Conservation (phyloP, 2,797 vertebrate genomes). For the Enteromius radiatus region DNA sequence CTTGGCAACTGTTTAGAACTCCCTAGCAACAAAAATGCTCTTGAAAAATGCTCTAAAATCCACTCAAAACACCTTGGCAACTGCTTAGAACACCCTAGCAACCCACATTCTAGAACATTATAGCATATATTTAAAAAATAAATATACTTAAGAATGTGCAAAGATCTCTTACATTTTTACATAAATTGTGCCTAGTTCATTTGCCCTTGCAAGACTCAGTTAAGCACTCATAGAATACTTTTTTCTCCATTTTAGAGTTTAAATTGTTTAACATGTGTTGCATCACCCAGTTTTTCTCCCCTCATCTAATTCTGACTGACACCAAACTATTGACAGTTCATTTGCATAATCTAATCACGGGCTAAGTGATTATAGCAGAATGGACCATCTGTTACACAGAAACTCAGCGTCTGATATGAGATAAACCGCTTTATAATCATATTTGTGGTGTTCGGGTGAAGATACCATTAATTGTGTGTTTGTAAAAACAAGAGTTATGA, state of each 20-base stretch:
- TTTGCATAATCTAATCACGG: constrained; percentile 48
- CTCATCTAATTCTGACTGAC: constrained; percentile 30
- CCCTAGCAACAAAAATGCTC: no score
- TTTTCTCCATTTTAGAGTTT: background rate
- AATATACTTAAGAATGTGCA: background rate
- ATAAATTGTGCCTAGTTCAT: background rate
- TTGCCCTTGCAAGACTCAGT: background rate
- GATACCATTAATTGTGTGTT: constrained; percentile 7
- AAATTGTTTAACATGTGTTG: constrained; percentile 3
- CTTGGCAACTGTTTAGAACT: no score
- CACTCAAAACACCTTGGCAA: background rate
- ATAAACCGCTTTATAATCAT: constrained; percentile 36
- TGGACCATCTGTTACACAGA: constrained; percentile 43
- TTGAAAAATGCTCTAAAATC: no score
- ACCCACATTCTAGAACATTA: background rate
- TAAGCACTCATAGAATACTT: background rate
- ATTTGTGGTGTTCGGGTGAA: background rate
- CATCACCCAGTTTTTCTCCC: background rate
- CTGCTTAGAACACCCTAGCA: background rate
- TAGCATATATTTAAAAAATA: background rate
- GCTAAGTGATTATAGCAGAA: constrained; percentile 40
- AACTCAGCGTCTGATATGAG: constrained; percentile 10
- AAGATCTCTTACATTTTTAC: background rate
- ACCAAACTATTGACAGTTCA: constrained; percentile 37
- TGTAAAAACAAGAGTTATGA: constrained; percentile 23